These are phyloP conservation scores for Brachyistius frenatus DNA, from an alignment of 2,113 vertebrate genomes.

Conservation along the genomic window DNA sequence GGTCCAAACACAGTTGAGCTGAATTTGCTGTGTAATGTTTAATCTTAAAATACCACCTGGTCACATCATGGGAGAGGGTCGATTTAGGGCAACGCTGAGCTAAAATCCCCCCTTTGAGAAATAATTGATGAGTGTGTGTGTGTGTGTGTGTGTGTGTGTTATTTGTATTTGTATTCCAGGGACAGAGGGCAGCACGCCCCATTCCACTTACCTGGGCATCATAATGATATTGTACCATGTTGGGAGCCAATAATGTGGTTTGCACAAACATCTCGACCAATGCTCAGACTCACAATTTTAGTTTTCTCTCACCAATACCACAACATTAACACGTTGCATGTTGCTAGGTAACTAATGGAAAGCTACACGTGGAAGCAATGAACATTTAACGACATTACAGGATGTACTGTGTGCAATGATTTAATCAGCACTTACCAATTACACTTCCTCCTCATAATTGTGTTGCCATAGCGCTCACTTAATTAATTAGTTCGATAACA, in stretches of 20 bases:
- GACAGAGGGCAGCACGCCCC: slow-evolving; percentile 72
- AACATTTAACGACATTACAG: slow-evolving; percentile 36
- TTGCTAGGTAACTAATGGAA: slow-evolving; percentile 80
- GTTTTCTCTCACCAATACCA: slow-evolving; percentile 25
- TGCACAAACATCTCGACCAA: slow-evolving; percentile 39
- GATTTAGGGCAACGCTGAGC: slow-evolving; percentile 54
- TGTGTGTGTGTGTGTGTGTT: slow-evolving; percentile 14
- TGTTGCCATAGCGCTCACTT: background rate
- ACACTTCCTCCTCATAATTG: background rate
- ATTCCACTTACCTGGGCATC: slow-evolving; percentile 73
- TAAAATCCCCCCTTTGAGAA: slow-evolving; percentile 73
- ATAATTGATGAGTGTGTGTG: slow-evolving; percentile 73
- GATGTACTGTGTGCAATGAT: slow-evolving; percentile 13
- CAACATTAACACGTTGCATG: slow-evolving; percentile 42
- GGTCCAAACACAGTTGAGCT: background rate
- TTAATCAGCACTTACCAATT: slow-evolving; percentile 3
- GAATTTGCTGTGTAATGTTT: slow-evolving; percentile 42
- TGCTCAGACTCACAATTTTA: slow-evolving; percentile 23
- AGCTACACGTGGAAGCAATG: slow-evolving; percentile 29
- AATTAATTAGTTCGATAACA: background rate
- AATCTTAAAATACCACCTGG: slow-evolving; percentile 51
- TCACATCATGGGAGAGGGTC: slow-evolving; percentile 47
- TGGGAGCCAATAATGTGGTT: slow-evolving; percentile 41
- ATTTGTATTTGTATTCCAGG: slow-evolving; percentile 7
- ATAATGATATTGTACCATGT: slow-evolving; percentile 39